Evolutionary conservation across 2,888 invertebrate genomes (phyloP).

Genomic region (Tethea ocularis): DNA sequence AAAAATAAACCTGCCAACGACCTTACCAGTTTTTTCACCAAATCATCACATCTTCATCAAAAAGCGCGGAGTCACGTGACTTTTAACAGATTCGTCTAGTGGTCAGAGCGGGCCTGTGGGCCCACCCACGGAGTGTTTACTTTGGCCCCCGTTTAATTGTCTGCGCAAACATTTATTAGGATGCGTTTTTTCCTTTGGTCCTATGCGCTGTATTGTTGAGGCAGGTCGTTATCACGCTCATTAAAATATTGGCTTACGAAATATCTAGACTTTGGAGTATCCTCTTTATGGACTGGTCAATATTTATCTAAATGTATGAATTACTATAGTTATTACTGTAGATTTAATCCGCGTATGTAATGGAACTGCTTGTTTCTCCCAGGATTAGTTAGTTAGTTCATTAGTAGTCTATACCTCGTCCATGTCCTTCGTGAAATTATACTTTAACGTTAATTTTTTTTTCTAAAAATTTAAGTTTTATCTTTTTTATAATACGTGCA

Average conservation of each 20-base stretch:
- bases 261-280: slow-evolving; percentile 9
- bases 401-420: too few relatives aligned
- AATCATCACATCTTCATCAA: slow-evolving; percentile 27
- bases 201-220: slow-evolving; percentile 40
- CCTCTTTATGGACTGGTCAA: background rate
- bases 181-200: slow-evolving; percentile 42
- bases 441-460: too few relatives aligned
- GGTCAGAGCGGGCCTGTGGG: slow-evolving; percentile 32
- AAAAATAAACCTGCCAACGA: slow-evolving; percentile 27
- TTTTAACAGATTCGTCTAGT: slow-evolving; percentile 38
- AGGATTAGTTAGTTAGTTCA: too few relatives aligned
- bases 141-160: slow-evolving; percentile 73
- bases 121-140: slow-evolving; percentile 73
- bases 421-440: too few relatives aligned
- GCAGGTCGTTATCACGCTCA: slow-evolving; percentile 41
- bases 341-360: too few relatives aligned
- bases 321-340: too few relatives aligned
- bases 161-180: slow-evolving; percentile 70
- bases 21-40: slow-evolving; percentile 17
- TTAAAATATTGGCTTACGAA: slow-evolving; percentile 20
- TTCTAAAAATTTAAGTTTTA: too few relatives aligned
- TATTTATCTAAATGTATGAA: background rate
- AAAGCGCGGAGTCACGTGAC: slow-evolving; percentile 60
- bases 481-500: too few relatives aligned
- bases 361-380: too few relatives aligned